phyloP scores from a whole-genome alignment of 2,113 vertebrate genomes.

The Butorides virescens region DNA sequence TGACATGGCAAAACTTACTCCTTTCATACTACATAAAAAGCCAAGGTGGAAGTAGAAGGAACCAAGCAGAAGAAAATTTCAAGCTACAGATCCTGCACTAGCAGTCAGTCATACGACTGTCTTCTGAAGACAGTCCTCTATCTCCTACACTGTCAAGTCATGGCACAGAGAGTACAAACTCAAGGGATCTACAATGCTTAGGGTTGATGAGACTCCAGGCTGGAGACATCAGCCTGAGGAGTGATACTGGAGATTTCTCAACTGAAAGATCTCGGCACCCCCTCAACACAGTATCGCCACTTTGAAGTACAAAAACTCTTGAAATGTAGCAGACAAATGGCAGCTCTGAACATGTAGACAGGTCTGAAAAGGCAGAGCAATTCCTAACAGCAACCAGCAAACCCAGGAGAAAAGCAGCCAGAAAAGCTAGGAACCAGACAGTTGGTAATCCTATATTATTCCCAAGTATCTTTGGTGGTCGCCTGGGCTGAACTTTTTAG shows the following conservation, averaged over 20 bases:
- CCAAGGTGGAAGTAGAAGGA: neutral
- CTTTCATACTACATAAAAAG: neutral
- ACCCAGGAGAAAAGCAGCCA: neutral
- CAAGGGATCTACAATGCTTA: neutral
- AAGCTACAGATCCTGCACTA: neutral
- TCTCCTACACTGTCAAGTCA: neutral
- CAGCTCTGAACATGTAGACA: neutral
- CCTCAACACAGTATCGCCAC: neutral
- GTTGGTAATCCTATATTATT: neutral
- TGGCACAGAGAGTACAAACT: neutral
- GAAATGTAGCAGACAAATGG: neutral
- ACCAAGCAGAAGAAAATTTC: neutral
- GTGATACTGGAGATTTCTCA: neutral
- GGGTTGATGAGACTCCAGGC: neutral
- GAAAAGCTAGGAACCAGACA: neutral
- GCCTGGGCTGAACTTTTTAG: neutral
- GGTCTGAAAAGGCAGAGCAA: neutral
- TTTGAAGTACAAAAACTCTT: neutral
- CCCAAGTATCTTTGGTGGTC: neutral
- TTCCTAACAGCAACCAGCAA: neutral
- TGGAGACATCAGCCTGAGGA: neutral
- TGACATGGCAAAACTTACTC: neutral
- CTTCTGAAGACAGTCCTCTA: neutral
- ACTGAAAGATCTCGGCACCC: neutral
- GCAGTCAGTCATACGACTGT: neutral